Evolutionary conservation across 2,797 vertebrate species (phyloP).

Genomic region (Austrolebias charrua): DNA sequence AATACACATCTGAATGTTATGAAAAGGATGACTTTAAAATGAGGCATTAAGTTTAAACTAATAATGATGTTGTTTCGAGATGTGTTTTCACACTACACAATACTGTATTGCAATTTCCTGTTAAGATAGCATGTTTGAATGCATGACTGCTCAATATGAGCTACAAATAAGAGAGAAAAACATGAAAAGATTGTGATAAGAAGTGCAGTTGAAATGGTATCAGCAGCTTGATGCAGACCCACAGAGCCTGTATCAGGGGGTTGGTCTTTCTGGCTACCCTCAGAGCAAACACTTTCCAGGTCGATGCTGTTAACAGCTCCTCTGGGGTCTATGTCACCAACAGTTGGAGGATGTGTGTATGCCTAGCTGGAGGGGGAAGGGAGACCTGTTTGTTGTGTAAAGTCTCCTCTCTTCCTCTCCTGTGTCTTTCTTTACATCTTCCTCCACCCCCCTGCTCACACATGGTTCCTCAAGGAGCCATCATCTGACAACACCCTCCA

Average conservation of each 20-base stretch:
- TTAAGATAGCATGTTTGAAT: background rate
- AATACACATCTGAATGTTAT: background rate
- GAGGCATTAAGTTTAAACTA: constrained; percentile 13
- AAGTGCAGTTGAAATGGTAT: constrained; percentile 33
- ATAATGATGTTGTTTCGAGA: background rate
- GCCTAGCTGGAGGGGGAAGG: constrained; percentile 60
- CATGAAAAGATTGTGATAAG: constrained; percentile 42
- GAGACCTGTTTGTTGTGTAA: constrained; percentile 72
- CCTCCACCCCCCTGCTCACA: constrained; percentile 66
- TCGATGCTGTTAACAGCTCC: constrained; percentile 73
- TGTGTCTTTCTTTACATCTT: constrained; percentile 65
- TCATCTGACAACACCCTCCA: constrained; percentile 77
- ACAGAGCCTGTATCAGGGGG: constrained; percentile 52
- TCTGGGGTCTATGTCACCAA: constrained; percentile 70
- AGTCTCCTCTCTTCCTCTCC: constrained; percentile 64
- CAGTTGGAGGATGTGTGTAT: constrained; percentile 69
- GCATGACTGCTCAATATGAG: constrained; percentile 2
- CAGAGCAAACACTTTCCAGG: constrained; percentile 68
- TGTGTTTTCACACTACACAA: constrained; percentile 22
- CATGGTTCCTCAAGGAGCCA: constrained; percentile 73
- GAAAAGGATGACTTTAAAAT: background rate
- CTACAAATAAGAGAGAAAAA: background rate
- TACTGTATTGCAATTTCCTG: background rate
- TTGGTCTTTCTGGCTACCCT: constrained; percentile 59
- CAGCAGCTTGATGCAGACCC: constrained; percentile 51